These are phyloP conservation scores for Spinus olivaceus DNA, from an alignment of 2,797 vertebrate genomes.

Conservation along the genomic window DNA sequence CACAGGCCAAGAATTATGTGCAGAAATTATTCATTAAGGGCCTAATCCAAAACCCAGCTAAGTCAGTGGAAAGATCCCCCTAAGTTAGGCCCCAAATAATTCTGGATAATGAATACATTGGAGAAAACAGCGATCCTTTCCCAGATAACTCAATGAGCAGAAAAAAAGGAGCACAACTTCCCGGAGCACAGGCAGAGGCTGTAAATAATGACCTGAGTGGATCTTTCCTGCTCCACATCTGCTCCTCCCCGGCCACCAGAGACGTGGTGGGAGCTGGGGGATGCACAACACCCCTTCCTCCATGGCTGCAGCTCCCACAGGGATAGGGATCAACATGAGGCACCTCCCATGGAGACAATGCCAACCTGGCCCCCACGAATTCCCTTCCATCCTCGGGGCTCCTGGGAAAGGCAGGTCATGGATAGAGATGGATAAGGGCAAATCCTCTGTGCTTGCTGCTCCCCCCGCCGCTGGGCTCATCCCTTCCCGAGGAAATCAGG, in stretches of 20 bases:
- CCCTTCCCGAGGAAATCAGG: background rate
- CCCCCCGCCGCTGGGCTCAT: background rate
- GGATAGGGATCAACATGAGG: background rate
- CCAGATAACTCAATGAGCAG: constrained; percentile 24
- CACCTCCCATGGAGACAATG: fast-evolving
- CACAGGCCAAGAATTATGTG: constrained; percentile 64
- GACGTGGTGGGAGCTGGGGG: background rate
- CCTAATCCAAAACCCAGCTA: constrained; percentile 59
- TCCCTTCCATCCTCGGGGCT: fast-evolving
- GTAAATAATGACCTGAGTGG: background rate
- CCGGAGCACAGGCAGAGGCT: background rate
- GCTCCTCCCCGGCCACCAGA: background rate
- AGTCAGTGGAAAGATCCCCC: constrained; percentile 59
- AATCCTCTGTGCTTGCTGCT: fast-evolving
- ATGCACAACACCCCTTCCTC: background rate
- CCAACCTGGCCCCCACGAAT: fast-evolving
- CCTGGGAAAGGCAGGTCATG: background rate
- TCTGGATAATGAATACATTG: constrained; percentile 64
- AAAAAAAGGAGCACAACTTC: background rate
- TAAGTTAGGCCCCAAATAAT: constrained; percentile 58
- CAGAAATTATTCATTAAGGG: constrained; percentile 67
- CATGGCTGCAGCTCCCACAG: background rate
- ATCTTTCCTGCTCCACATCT: background rate
- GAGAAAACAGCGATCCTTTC: constrained; percentile 55
- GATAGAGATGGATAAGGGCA: background rate